Evolutionary conservation across 2,797 vertebrate genomes (phyloP).

Genomic region (Melanotaenia parkinsoni): DNA sequence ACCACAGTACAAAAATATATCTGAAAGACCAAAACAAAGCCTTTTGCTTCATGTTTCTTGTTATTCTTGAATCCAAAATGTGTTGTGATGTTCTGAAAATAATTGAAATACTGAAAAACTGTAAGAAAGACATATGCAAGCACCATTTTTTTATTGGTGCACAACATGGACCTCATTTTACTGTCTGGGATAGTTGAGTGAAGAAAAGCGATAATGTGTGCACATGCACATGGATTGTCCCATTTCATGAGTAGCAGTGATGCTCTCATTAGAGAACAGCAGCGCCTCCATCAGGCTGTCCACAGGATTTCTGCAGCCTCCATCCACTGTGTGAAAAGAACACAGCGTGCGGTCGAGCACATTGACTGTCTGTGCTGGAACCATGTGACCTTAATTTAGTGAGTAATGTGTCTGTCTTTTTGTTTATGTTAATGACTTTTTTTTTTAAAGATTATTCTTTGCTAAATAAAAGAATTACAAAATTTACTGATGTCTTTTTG

Average conservation of each 20-base stretch:
- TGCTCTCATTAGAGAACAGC: slow-evolving; percentile 29
- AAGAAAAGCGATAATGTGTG: not conserved
- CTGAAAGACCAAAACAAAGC: not conserved
- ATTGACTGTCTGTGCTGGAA: not conserved
- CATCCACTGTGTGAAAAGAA: slow-evolving; percentile 23
- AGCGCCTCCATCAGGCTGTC: slow-evolving; percentile 51
- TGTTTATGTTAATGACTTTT: not conserved
- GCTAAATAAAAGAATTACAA: not conserved
- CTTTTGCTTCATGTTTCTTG: not conserved
- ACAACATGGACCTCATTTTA: not conserved
- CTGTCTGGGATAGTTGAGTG: not conserved
- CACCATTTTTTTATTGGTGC: no score
- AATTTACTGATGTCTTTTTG: not conserved
- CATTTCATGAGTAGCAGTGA: slow-evolving; percentile 25
- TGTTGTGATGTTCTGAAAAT: no score
- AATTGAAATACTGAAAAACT: no score
- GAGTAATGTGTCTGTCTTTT: not conserved
- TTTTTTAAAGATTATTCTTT: not conserved
- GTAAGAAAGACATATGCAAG: no score
- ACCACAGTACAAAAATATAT: not conserved
- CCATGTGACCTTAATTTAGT: not conserved
- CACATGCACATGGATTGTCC: slow-evolving; percentile 21
- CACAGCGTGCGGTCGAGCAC: slow-evolving; percentile 25
- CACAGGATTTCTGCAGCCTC: slow-evolving; percentile 6
- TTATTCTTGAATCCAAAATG: not conserved